phyloP scores from a whole-genome alignment of 2,113 vertebrate genomes.

The Barbus barbus region DNA sequence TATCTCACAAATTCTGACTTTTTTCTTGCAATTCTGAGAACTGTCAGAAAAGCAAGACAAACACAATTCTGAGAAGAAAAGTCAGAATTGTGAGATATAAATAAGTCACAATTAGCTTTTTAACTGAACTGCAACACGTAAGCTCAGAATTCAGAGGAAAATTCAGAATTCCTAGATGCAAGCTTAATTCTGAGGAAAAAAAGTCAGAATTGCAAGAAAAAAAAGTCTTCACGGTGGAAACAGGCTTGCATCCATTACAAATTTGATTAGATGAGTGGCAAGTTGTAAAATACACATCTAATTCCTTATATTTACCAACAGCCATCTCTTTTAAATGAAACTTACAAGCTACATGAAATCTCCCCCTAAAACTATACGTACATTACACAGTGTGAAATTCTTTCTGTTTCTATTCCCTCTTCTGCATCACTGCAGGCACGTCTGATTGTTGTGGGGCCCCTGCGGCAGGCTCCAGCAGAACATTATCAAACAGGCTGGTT shows the following conservation, averaged over 20 bases:
- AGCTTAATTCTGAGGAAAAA: no score
- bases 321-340: neutral
- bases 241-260: neutral
- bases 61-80: no score
- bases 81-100: no score
- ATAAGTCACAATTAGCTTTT: no score
- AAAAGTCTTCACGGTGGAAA: no score
- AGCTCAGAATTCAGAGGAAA: no score
- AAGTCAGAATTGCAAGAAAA: no score
- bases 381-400: neutral
- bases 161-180: no score
- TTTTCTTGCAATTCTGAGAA: no score
- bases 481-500: conserved; percentile 14
- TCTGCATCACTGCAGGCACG: neutral
- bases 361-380: neutral
- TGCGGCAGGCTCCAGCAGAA: conserved; percentile 17
- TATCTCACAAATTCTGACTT: no score
- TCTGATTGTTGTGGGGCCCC: conserved; percentile 1
- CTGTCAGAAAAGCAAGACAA: no score
- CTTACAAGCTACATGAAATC: neutral
- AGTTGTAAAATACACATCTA: neutral
- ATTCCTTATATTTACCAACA: neutral
- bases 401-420: neutral
- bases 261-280: neutral
- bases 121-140: no score